Conservation (phyloP, 2,888 invertebrate species). For the Bombylius discolor region DNA sequence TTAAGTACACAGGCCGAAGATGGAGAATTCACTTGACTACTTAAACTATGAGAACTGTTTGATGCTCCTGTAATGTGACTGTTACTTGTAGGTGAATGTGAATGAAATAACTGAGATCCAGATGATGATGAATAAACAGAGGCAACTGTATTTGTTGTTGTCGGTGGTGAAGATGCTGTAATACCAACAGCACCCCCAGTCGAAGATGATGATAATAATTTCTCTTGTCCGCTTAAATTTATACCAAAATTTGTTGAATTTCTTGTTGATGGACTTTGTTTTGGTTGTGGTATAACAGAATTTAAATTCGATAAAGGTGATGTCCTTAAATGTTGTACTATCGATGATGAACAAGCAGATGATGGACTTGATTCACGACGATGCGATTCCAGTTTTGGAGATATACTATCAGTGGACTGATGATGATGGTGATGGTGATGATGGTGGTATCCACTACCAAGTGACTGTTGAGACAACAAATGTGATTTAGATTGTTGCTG, state of each 20-base stretch:
- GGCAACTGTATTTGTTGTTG: constrained; percentile 5
- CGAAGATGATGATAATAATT: constrained; percentile 6
- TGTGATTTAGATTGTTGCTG: constrained; percentile 36
- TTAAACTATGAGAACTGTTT: constrained; percentile 24
- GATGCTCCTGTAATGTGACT: constrained; percentile 22
- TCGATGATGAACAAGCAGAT: constrained; percentile 2
- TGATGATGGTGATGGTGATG: constrained; percentile 21
- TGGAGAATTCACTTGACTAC: constrained; percentile 22
- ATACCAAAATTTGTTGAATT: constrained; percentile 13
- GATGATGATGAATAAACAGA: constrained; percentile 14
- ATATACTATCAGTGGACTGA: constrained; percentile 14
- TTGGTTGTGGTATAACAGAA: constrained; percentile 15
- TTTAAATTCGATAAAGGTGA: constrained; percentile 1
- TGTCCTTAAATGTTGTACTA: constrained; percentile 3
- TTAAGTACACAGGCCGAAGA: constrained; percentile 41
- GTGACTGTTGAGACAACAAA: constrained; percentile 24
- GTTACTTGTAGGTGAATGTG: constrained; percentile 21
- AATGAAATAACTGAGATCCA: constrained; percentile 21
- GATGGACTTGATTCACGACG: constrained; percentile 23
- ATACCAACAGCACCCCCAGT: neutral
- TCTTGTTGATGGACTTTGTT: constrained; percentile 14
- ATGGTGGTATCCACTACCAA: constrained; percentile 13
- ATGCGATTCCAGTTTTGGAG: constrained; percentile 16
- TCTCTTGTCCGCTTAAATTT: constrained; percentile 4
- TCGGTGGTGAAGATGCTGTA: neutral